Percentiles rank a stretch among this genome's conserved stretches.
Evolutionary conservation across 2,888 invertebrate genomes (phyloP).

Genomic region (Cryptus armator): DNA sequence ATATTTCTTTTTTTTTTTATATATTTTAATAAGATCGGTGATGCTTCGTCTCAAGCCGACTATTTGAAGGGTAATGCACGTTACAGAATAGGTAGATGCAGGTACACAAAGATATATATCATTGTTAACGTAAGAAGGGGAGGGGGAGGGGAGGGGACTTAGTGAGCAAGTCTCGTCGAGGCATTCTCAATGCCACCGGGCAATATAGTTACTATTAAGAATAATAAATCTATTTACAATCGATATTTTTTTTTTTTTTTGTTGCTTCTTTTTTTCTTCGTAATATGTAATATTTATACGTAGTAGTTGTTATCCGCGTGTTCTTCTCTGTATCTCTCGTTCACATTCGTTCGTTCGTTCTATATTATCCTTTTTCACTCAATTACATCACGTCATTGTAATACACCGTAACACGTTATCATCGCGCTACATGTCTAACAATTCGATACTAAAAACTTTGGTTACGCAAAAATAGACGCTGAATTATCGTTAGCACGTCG

Average conservation of each 20-base stretch:
- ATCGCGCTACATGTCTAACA: slow-evolving; percentile 68
- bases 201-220: slow-evolving; percentile 67
- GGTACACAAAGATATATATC: slow-evolving; percentile 66
- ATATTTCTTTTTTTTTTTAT: slow-evolving; percentile 35
- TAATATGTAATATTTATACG: slow-evolving; percentile 63
- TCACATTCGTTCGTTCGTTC: slow-evolving; percentile 28
- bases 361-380: slow-evolving; percentile 19
- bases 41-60: slow-evolving; percentile 46
- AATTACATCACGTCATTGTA: slow-evolving; percentile 53
- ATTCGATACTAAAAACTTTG: slow-evolving; percentile 81
- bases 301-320: slow-evolving; percentile 59
- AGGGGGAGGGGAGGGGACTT: slow-evolving; percentile 37
- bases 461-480: slow-evolving; percentile 84
- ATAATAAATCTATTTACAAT: slow-evolving; percentile 80
- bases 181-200: slow-evolving; percentile 72
- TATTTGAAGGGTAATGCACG: slow-evolving; percentile 43
- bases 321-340: slow-evolving; percentile 38
- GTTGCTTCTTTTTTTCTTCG: slow-evolving; percentile 64
- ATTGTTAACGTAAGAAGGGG: slow-evolving; percentile 53
- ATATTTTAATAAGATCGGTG: slow-evolving; percentile 38
- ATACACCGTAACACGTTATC: slow-evolving; percentile 58
- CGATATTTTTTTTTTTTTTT: slow-evolving; percentile 70
- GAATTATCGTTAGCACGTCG: slow-evolving; percentile 74
- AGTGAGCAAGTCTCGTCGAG: slow-evolving; percentile 71
- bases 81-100: slow-evolving; percentile 62